phyloP scores from a whole-genome alignment of 2,113 vertebrate species.

The Zosterops pallidus region DNA sequence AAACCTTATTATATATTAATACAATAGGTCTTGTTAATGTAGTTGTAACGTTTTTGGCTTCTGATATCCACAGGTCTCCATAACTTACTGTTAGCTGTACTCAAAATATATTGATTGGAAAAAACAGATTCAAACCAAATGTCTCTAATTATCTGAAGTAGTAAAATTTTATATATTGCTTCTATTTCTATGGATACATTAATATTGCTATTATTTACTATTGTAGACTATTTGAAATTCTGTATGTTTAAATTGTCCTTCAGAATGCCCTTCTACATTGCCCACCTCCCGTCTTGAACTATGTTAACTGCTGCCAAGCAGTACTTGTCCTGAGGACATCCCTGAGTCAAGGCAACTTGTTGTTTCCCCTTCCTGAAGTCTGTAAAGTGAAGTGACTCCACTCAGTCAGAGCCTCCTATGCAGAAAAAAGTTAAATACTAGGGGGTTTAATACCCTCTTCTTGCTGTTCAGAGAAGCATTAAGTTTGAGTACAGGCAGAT shows the following conservation, averaged over 20 bases:
- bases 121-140: slow-evolving; percentile 39
- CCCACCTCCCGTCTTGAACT: neutral
- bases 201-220: neutral
- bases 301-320: neutral
- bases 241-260: neutral
- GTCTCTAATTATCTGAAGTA: neutral
- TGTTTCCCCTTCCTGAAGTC: neutral
- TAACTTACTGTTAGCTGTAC: neutral
- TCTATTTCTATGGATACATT: neutral
- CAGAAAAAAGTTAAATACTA: neutral
- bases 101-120: slow-evolving; percentile 37
- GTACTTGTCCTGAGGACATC: neutral
- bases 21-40: neutral
- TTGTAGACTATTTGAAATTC: neutral
- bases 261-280: neutral
- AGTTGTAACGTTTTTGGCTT: neutral
- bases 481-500: neutral
- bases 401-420: neutral
- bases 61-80: neutral
- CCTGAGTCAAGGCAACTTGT: neutral
- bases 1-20: neutral
- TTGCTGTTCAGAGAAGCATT: neutral
- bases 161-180: neutral
- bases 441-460: neutral
- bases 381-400: neutral